Evolutionary conservation across 1,140 invertebrate genomes (phyloP), one percentile per base, ranked within the genome.

Genomic region (Portunus trituberculatus): DNA sequence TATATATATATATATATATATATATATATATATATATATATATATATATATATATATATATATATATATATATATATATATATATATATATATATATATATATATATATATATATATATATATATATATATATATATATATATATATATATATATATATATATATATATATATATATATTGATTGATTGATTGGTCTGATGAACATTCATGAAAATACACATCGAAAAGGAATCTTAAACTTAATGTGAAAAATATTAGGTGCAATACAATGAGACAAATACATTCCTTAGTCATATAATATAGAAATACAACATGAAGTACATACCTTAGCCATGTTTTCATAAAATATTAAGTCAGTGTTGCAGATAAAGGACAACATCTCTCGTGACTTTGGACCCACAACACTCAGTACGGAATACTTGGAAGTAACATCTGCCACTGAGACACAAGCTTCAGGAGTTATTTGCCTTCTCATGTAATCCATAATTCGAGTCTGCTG

Each of bases 331-430:
- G 98, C 99, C 0, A 99, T 99, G 96, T 99, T 99, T 96, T 99
- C 99, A 46, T 99, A 99, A 96, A 99, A 99, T 96, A 98, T 98
- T 59, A 99, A 97, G 97, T 99, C 98, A 0, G 98, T 98, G 96
- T 99, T 99, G 0, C 99, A 99, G 14, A 99, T 97, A 97, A 99
- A 99, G 3, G 98, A 98, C 12, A 99, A 97, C 14, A 99, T 97
- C 96, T 98, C 98, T 95, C 99, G 97, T 0, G 99, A 98, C 96
- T 99, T 98, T 14, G 99, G 99, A 0, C 99, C 99, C 97, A 99
- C 98, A 67, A 99, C 98, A 97, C 99, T 99, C 94, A 99, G 98
- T 3, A 99, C 99, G 25, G 99, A 99, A 96, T 99, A 99, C 97
- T 99, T 98, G 45, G 99, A 99, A 0, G 99, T 99, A 0, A 99